Conservation (phyloP, 2,888 invertebrate genomes). For the Dexiosoma caninum region DNA sequence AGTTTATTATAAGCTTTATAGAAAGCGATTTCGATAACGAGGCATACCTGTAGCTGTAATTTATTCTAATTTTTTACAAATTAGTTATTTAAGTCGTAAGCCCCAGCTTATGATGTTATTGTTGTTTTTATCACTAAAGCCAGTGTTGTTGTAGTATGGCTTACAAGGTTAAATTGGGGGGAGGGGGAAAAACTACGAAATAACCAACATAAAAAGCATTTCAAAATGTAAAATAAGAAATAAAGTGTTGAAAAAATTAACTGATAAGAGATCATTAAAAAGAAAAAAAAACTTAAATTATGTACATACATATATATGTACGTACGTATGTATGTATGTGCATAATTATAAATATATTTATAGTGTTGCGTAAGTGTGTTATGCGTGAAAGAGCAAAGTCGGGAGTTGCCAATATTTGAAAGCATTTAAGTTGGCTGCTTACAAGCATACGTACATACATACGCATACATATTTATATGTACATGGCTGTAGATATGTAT, state of each 20-base stretch:
- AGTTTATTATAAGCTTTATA: too few relatives aligned
- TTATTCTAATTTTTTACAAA: background rate
- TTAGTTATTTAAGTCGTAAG: background rate
- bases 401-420: too few relatives aligned
- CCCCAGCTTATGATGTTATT: background rate
- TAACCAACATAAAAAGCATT: background rate
- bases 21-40: too few relatives aligned
- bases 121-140: constrained; percentile 1
- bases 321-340: background rate
- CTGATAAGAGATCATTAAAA: constrained; percentile 8
- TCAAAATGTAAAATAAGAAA: background rate
- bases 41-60: background rate
- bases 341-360: background rate
- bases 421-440: too few relatives aligned
- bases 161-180: constrained; percentile 33
- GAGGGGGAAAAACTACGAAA: constrained; percentile 18
- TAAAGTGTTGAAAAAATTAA: background rate
- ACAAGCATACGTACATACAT: background rate
- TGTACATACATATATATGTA: background rate
- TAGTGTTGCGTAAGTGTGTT: background rate
- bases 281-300: background rate
- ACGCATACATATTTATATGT: background rate
- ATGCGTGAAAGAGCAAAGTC: background rate
- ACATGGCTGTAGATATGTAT: too few relatives aligned
- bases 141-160: constrained; percentile 14